Conservation (phyloP, 1,140 invertebrate genomes). For the Cyrtorhinus lividipennis region DNA sequence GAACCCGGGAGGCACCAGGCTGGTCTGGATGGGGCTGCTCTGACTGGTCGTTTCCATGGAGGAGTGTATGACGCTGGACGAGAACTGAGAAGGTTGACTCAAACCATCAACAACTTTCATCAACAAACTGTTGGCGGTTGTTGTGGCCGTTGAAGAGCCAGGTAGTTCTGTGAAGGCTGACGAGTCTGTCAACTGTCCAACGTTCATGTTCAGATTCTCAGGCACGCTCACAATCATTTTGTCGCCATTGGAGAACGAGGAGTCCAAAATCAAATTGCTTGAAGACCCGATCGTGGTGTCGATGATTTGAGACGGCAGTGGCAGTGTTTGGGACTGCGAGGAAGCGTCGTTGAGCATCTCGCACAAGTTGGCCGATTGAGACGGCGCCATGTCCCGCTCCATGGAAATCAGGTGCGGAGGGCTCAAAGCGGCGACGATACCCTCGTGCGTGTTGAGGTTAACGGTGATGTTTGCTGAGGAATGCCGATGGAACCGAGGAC, state of each 20-base stretch:
- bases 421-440: neutral
- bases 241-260: neutral
- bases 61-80: neutral
- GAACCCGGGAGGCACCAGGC: neutral
- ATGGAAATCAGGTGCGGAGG: neutral
- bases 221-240: neutral
- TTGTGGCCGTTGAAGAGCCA: neutral
- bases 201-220: neutral
- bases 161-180: neutral
- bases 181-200: neutral
- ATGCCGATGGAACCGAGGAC: neutral
- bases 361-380: neutral
- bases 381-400: neutral
- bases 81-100: neutral
- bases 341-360: neutral
- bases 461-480: neutral
- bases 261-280: neutral
- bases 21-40: neutral
- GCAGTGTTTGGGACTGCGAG: neutral
- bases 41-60: neutral
- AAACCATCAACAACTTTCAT: neutral
- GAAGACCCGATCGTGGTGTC: neutral
- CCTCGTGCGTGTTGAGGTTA: slow-evolving; percentile 1
- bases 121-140: neutral
- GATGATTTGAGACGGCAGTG: neutral